phyloP scores from a whole-genome alignment of 2,888 invertebrate genomes.

The Hypsopygia costalis region DNA sequence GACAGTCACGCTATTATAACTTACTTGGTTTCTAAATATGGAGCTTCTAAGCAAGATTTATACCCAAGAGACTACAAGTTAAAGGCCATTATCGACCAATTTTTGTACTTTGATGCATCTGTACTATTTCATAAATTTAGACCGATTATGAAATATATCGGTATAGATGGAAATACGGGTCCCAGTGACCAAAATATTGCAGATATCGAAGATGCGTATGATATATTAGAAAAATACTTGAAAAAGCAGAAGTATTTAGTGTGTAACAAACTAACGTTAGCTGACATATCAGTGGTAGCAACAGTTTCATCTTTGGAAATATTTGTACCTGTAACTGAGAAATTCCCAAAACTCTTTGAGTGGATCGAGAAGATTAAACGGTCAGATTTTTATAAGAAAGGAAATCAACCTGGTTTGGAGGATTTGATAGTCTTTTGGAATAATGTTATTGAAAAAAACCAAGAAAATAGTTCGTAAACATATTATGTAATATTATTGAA shows the following conservation, averaged over 20 bases:
- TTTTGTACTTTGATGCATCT: conserved; percentile 40
- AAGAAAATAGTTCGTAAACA: no score
- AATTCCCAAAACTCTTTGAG: no score
- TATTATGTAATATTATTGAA: no score
- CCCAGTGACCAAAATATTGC: conserved; percentile 24
- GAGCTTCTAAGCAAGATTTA: conserved; percentile 22
- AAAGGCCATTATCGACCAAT: conserved; percentile 37
- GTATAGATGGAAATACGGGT: conserved; percentile 15
- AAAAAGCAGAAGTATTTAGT: conserved; percentile 28
- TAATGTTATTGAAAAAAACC: no score
- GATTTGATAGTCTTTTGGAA: no score
- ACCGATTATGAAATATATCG: conserved; percentile 28
- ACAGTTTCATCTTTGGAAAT: conserved; percentile 34
- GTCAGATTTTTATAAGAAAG: no score
- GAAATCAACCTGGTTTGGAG: no score
- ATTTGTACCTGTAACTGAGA: no score
- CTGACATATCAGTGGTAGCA: conserved; percentile 43
- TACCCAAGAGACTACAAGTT: conserved; percentile 33
- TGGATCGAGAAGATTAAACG: no score
- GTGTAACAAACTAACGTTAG: conserved; percentile 33
- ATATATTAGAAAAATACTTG: conserved; percentile 38
- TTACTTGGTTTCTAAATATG: conserved; percentile 39
- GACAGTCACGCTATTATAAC: conserved; percentile 47
- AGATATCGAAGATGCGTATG: conserved; percentile 37
- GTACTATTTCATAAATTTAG: conserved; percentile 36